Evolutionary conservation across 2,797 vertebrate genomes (phyloP).

Genomic region (Lepus townsendii): DNA sequence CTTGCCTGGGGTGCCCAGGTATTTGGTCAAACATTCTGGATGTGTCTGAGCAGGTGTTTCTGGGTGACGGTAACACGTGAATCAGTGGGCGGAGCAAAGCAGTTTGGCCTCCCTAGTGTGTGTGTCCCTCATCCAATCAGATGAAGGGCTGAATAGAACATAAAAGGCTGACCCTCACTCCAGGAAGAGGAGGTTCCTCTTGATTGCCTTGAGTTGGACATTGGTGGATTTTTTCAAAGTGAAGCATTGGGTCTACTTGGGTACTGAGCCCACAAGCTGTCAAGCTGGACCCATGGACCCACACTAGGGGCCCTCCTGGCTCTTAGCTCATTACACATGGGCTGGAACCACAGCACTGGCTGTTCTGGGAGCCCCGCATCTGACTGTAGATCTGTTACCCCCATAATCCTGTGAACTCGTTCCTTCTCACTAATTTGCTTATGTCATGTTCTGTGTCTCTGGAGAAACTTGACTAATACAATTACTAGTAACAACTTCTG

Average conservation of each 20-base stretch:
- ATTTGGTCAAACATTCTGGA: background rate
- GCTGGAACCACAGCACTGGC: no score
- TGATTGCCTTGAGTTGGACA: background rate
- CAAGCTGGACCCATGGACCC: background rate
- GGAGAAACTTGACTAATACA: background rate
- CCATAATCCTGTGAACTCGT: background rate
- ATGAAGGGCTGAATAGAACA: background rate
- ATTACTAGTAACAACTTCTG: background rate
- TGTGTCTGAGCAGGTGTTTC: background rate
- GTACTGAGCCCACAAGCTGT: background rate
- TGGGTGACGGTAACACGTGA: background rate
- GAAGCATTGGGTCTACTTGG: background rate
- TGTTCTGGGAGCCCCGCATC: background rate
- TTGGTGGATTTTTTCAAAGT: background rate
- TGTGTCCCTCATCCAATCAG: background rate
- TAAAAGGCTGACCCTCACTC: background rate
- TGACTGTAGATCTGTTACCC: background rate
- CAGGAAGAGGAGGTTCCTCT: background rate
- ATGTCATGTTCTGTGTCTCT: background rate
- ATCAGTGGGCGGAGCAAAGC: background rate
- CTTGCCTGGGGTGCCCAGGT: background rate
- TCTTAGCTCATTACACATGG: background rate
- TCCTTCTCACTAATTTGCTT: background rate
- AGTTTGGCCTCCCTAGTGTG: background rate
- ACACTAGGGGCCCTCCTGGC: no score